Evolutionary conservation across 1,140 invertebrate species (phyloP), one percentile per base, ranked within the genome.

Genomic region (Zelostemma sp.): DNA sequence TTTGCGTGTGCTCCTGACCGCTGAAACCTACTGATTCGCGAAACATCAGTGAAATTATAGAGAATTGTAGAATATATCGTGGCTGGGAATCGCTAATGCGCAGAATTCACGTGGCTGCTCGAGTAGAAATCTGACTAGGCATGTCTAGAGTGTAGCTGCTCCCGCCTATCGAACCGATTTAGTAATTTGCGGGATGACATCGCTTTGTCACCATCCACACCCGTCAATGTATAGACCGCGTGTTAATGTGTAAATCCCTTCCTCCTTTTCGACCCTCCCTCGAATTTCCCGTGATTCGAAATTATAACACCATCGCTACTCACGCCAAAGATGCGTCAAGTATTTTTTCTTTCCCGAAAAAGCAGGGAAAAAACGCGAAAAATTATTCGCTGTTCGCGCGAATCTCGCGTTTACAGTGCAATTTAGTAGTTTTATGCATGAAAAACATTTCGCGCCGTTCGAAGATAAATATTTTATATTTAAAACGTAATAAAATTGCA

Each of bases 91-190:
- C 53, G 53, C 53, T 70, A 65, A 70, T 70, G 68, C 53, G 47
- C 35, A 17, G 38, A 55, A 45, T 41, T 40, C 46, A 63, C 46
- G 56, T 55, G 57, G 59, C 54, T 55, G 46, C 45, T 63, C 40
- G 67, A 61, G 61, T 46, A 64, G 61, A 70, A 70, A 64, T 64
- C 67, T 70, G 67, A 64, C 67, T 64, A 63, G 61, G 67, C 67
- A 70, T 53, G 60, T 70, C 67, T 70, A 51, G 56, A 61, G 60
- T 69, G 51, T 55, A 64, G 46, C 33, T 4, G 21, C 40, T 60
- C 55, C 46, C 50, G 51, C 46, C 57, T 70, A 70, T 70, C 12
- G 50, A 45, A 65, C 67, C 59, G 56, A 65, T 70, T 70, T 64
- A 56, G 61, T 65, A 48, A 61, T 65, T 65, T 61, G 43, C 56